Base-by-base conservation (phyloP, 2,888 invertebrate species). In the Andrena chrysosceles region DNA sequence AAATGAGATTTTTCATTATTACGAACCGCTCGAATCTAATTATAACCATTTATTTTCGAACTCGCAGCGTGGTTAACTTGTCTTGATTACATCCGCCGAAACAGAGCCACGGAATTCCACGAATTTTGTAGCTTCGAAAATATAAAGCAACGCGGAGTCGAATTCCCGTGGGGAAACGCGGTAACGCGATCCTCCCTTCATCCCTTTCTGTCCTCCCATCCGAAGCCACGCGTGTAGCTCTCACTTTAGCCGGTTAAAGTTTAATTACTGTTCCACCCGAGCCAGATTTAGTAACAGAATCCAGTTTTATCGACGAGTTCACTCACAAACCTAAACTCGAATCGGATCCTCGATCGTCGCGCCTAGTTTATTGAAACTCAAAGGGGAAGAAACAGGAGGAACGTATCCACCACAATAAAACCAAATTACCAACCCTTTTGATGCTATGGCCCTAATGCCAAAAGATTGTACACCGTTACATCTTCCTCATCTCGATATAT, bases 191-290 rank as follows among this genome's bases (percentile, higher is more conserved):
- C 16, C 42, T 16, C 33, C n/a, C 33, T 33, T 56, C 54, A 23
- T 68, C 54, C 33, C n/a, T 59, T 35, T 56, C 7, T 16, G 56
- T 35, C 54, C n/a, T 33, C 35, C n/a, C 23, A 26, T 54, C 6
- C 33, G 54, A 23, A 23, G 56, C 35, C 54, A 68, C 56, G 8
- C 33, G 33, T 26, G 26, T 26, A 54, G 23, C 23, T 54, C 16
- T 23, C n/a, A 16, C 13, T 20, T 23, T 33, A 13, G 16, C 23
- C 33, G 33, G 49, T 68, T 62, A 64, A 68, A 81, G 77, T 84
- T 85, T 77, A 81, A 89, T 87, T 84, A 78, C 67, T 70, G 77
- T 62, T 74, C 33, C 16, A 69, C 31, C 3, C 26, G 48, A 31
- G 54, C 23, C 52, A 20, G 48, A 35, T 79, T 85, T 73, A 76